Evolutionary conservation across 92 coral and sea anemone genomes (phyloP).

Genomic region (Epizoanthus scotinus): DNA sequence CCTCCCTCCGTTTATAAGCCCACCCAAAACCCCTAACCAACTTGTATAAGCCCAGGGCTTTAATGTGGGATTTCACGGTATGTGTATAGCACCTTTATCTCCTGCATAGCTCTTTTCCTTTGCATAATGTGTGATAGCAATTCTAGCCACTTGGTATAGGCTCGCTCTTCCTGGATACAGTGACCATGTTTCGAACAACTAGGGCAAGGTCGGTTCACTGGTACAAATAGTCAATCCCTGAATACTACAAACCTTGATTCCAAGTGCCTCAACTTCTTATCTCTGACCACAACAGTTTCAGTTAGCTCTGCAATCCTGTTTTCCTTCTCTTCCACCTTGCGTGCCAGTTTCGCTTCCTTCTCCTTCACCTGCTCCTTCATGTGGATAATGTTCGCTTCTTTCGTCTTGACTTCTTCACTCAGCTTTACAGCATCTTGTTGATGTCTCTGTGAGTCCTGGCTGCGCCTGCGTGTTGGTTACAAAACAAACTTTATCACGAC

Average conservation of each 20-base stretch:
- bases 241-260: conserved; percentile 12
- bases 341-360: conserved; percentile 41
- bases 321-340: conserved; percentile 47
- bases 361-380: conserved; percentile 54
- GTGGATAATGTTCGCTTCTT: conserved; percentile 39
- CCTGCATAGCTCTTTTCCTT: too few relatives aligned
- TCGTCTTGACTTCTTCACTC: conserved; percentile 44
- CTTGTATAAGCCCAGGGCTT: too few relatives aligned
- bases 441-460: not conserved
- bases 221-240: too few relatives aligned
- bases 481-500: not conserved
- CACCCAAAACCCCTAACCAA: too few relatives aligned
- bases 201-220: too few relatives aligned
- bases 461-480: not conserved
- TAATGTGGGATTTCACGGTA: too few relatives aligned
- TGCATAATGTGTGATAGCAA: too few relatives aligned
- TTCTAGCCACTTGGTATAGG: too few relatives aligned
- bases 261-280: conserved; percentile 46
- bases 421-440: conserved; percentile 29
- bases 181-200: too few relatives aligned
- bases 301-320: conserved; percentile 50
- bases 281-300: conserved; percentile 38
- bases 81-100: too few relatives aligned
- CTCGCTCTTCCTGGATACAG: too few relatives aligned
- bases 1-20: too few relatives aligned